These are phyloP conservation scores for Holothuria leucospilota DNA, from an alignment of 53 echinoderm and acorn worm species.

Conservation along the genomic window DNA sequence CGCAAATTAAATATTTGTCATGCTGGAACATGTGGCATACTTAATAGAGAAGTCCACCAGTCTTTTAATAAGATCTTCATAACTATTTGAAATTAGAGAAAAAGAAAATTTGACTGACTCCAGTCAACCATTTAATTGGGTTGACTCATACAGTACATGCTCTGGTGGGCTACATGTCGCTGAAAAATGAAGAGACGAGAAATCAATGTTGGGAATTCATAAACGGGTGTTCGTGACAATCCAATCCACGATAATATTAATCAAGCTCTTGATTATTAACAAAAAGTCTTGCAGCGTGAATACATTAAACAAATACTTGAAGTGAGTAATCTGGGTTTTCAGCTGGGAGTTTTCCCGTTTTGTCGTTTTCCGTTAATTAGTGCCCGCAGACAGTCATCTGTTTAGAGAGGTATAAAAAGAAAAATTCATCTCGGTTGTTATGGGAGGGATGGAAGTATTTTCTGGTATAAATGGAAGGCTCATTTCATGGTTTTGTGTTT, in stretches of 20 bases:
- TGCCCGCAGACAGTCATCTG: conserved; percentile 14
- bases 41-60: conserved; percentile 1
- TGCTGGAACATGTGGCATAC: not conserved
- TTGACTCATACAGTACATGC: conserved; percentile 26
- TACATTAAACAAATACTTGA: conserved; percentile 2
- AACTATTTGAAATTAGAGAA: not conserved
- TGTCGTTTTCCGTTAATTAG: conserved; percentile 10
- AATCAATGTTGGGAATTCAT: conserved; percentile 20
- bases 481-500: too few species aligned
- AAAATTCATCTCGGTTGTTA: too few species aligned
- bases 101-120: not conserved
- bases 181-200: not conserved
- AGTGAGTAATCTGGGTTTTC: conserved; percentile 30
- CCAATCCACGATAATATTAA: conserved; percentile 35
- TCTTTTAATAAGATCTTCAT: too few species aligned
- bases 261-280: conserved; percentile 27
- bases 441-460: too few species aligned
- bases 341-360: conserved; percentile 34
- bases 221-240: conserved; percentile 25
- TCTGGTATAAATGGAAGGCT: too few species aligned
- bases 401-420: too few species aligned
- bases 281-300: conserved; percentile 40
- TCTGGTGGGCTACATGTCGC: not conserved
- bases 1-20: conserved; percentile 9
- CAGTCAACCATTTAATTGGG: conserved; percentile 33